Percentiles rank a stretch among this genome's conserved stretches.
Evolutionary conservation across 2,113 vertebrate genomes (phyloP).

Genomic region (Stegastes partitus): DNA sequence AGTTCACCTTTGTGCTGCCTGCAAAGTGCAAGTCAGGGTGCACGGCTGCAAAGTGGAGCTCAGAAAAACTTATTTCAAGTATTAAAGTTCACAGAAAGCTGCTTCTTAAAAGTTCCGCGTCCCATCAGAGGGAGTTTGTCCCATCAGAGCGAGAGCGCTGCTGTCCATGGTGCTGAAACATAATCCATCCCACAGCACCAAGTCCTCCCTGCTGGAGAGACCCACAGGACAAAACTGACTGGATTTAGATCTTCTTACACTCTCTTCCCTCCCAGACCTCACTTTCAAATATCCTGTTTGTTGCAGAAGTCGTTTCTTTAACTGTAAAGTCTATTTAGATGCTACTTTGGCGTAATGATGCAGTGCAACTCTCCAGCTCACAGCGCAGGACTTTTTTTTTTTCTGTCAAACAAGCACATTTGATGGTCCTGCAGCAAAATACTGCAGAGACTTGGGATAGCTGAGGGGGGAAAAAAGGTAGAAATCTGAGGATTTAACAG

Average conservation of each 20-base stretch:
- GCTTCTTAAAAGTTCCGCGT: slow-evolving; percentile 42
- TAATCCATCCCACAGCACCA: slow-evolving; percentile 38
- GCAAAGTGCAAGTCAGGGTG: not conserved
- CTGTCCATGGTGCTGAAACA: slow-evolving; percentile 81
- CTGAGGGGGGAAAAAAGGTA: not conserved
- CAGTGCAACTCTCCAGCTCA: slow-evolving; percentile 42
- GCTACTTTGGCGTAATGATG: slow-evolving; percentile 11
- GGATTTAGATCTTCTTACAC: slow-evolving; percentile 17
- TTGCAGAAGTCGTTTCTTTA: not conserved
- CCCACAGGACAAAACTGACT: slow-evolving; percentile 32
- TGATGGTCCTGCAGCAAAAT: slow-evolving; percentile 49
- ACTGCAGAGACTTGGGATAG: not conserved
- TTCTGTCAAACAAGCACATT: slow-evolving; percentile 47
- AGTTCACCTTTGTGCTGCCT: slow-evolving; percentile 34
- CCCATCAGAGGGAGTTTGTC: slow-evolving; percentile 13
- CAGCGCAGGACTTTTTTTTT: slow-evolving; percentile 41
- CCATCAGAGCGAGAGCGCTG: slow-evolving; percentile 4
- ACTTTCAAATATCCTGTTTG: slow-evolving; percentile 17
- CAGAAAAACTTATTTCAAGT: slow-evolving; percentile 15
- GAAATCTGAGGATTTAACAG: not conserved
- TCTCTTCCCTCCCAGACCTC: slow-evolving; percentile 8
- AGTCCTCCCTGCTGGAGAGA: slow-evolving; percentile 21
- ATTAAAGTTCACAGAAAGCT: slow-evolving; percentile 31
- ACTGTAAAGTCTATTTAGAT: not conserved
- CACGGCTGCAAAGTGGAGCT: slow-evolving; percentile 20